phyloP scores from a whole-genome alignment of 2,888 invertebrate genomes.

The Adela reaumurella region DNA sequence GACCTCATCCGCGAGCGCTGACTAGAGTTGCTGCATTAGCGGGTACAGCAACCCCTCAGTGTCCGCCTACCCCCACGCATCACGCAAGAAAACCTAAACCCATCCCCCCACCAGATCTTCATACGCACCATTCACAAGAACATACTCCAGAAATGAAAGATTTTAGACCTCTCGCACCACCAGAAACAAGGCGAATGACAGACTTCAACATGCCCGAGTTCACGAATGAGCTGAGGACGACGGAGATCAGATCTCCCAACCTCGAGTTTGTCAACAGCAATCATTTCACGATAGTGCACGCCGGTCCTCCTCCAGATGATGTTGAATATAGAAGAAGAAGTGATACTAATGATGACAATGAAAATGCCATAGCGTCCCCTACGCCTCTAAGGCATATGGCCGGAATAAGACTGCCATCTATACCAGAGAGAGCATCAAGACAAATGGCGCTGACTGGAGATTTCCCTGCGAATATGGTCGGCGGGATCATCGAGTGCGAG shows the following conservation, averaged over 20 bases:
- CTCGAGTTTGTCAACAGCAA: slow-evolving; percentile 56
- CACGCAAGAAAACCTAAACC: slow-evolving; percentile 69
- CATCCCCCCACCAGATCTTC: slow-evolving; percentile 53
- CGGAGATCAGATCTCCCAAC: slow-evolving; percentile 52
- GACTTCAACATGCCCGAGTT: slow-evolving; percentile 49
- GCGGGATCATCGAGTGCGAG: slow-evolving; percentile 62
- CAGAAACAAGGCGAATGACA: slow-evolving; percentile 26
- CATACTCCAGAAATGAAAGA: slow-evolving; percentile 30
- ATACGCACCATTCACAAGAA: slow-evolving; percentile 49
- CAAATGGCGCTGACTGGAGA: slow-evolving; percentile 55
- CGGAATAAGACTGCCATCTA: slow-evolving; percentile 74
- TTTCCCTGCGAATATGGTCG: slow-evolving; percentile 52
- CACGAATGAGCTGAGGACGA: slow-evolving; percentile 43
- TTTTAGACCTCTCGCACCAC: slow-evolving; percentile 23
- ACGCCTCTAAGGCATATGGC: slow-evolving; percentile 66
- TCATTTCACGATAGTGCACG: slow-evolving; percentile 52
- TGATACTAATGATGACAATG: slow-evolving; percentile 38
- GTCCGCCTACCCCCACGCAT: slow-evolving; percentile 86
- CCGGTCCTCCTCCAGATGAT: slow-evolving; percentile 47
- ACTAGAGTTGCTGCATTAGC: slow-evolving; percentile 56
- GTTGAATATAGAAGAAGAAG: slow-evolving; percentile 45
- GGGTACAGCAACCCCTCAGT: slow-evolving; percentile 61
- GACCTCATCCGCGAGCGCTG: slow-evolving; percentile 63
- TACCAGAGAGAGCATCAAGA: slow-evolving; percentile 67
- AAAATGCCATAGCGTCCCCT: slow-evolving; percentile 51